Evolutionary conservation across 37 sponge, comb jelly and placozoan genomes (phyloP), one percentile per base, ranked within the genome.

Genomic region (Cladorhizidae sp.): DNA sequence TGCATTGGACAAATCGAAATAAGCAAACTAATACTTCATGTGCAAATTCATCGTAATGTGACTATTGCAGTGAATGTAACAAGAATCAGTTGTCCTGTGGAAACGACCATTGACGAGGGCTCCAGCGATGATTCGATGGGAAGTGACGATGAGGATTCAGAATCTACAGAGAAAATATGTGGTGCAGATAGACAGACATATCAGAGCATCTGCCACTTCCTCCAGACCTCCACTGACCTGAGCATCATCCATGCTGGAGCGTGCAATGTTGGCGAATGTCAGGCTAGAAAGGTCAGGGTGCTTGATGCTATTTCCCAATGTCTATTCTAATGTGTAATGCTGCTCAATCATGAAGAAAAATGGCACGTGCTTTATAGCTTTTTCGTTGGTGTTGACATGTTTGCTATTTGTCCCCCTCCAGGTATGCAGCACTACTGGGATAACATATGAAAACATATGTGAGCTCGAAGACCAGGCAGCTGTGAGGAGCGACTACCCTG

Each of bases 371-470:
- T 45, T 45, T 45, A 12, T 45, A 45, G 49, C 9, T 12, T 9
- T 9, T 12, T 45, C 9, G 49, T 45, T 45, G 49, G 5, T 45
- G 49, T 45, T 9, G 9, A 5, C 9, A 45, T 12, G 5, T 12
- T 45, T 45, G 49, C 49, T 45, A 9, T 45, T 12, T 45, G 49
- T 45, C 49, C 49, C 49, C 49, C 49, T 37, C 40, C 57, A 86
- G 86, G 86, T 86, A 31, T 86, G 86, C 73, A 80, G 86, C 43
- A 72, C 58, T 72, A 80, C 78, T 86, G 86, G 86, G 15, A 63
- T 86, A n/a, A 86, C 86, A 3, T 86, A 86, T 49, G 45, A 33
- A 5, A 78, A 29, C 38, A 21, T 43, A 0, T 86, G 86, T 78
- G 41, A 40, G 12, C 54, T 86, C 2, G 25, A 40, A 21, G 64